phyloP scores from a whole-genome alignment of 2,797 vertebrate genomes.

The Rousettus madagascariensis region DNA sequence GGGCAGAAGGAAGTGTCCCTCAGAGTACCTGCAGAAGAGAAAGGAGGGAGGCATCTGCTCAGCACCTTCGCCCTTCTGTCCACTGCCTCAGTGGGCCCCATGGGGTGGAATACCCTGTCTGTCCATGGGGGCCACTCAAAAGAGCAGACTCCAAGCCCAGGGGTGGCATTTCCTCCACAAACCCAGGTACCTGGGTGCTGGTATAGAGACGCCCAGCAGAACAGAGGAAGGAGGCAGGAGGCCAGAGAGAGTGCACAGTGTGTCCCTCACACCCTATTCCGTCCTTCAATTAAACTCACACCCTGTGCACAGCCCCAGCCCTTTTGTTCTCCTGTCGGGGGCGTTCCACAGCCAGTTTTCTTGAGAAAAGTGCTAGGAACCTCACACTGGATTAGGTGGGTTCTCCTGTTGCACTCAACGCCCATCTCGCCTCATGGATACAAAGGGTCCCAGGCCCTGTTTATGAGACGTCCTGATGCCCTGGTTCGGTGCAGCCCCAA shows the following conservation, averaged over 20 bases:
- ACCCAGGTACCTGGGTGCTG: neutral
- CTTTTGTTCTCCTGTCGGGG: neutral
- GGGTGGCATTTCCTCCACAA: neutral
- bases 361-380: neutral
- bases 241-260: too few relatives aligned
- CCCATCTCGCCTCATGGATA: neutral
- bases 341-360: neutral
- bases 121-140: neutral
- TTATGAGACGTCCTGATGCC: neutral
- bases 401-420: neutral
- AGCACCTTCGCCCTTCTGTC: neutral
- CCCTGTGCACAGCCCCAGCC: neutral
- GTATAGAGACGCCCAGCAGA: neutral
- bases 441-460: neutral
- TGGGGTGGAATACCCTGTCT: neutral
- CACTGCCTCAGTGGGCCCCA: fast-evolving
- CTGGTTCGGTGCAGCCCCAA: neutral
- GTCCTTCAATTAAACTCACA: neutral
- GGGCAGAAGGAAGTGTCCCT: neutral
- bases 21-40: neutral
- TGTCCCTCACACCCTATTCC: too few relatives aligned
- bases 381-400: fast-evolving
- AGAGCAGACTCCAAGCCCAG: neutral
- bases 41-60: neutral
- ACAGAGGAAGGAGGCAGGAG: neutral